phyloP scores from a whole-genome alignment of 1,140 invertebrate genomes.

The Araneus ventricosus region DNA sequence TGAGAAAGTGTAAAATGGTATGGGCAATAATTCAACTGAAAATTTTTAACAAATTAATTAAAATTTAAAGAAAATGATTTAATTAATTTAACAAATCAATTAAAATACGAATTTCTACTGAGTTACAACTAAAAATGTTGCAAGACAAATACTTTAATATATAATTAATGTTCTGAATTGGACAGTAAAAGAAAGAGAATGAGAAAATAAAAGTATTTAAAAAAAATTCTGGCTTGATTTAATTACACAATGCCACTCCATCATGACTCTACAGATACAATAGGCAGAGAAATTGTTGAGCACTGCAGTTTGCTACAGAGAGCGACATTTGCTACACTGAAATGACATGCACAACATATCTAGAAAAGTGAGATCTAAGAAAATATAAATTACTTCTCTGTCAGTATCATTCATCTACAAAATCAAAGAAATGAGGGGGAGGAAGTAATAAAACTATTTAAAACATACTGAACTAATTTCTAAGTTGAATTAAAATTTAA shows the following conservation, averaged over 20 bases:
- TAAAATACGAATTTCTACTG: no score
- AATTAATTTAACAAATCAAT: no score
- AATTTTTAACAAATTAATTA: no score
- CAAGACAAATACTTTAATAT: not conserved
- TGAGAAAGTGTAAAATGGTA: no score
- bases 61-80: no score
- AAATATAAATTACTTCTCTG: not conserved
- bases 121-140: no score
- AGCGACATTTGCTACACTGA: conserved; percentile 71
- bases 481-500: no score
- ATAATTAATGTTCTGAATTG: not conserved
- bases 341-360: conserved; percentile 69
- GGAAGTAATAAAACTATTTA: not conserved
- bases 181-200: not conserved
- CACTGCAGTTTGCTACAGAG: conserved; percentile 72
- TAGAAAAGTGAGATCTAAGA: conserved; percentile 45
- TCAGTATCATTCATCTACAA: not conserved
- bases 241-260: conserved; percentile 59
- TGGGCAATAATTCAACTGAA: no score
- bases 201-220: not conserved
- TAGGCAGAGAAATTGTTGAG: conserved; percentile 65
- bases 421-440: not conserved
- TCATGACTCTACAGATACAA: conserved; percentile 68
- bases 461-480: no score
- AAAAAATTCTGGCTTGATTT: not conserved